Conservation (phyloP, 2,888 invertebrate genomes). For the Diarsia brunnea region DNA sequence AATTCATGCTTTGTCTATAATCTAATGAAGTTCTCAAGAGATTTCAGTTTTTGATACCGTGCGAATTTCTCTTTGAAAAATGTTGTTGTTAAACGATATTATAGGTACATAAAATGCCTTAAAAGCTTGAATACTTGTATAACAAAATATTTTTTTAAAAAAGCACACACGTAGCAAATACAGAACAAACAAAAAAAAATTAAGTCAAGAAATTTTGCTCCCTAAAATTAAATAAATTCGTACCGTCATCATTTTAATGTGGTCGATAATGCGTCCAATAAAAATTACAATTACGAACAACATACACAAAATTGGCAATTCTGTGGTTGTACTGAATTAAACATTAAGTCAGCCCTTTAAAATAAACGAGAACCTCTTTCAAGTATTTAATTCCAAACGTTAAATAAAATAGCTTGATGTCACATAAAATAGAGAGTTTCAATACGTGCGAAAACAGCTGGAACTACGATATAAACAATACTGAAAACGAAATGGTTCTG, state of each 20-base stretch:
- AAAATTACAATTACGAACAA: background rate
- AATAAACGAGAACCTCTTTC: conserved; percentile 1
- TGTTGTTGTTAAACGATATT: background rate
- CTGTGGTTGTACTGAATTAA: background rate
- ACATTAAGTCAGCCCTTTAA: conserved; percentile 12
- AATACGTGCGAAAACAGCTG: conserved; percentile 29
- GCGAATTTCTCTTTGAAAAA: background rate
- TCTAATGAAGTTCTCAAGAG: background rate
- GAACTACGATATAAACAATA: conserved; percentile 37
- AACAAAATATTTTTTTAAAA: too few species aligned
- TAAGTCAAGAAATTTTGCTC: background rate
- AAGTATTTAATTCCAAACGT: conserved; percentile 3
- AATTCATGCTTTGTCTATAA: background rate
- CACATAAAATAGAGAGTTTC: conserved; percentile 15
- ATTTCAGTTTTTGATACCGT: background rate
- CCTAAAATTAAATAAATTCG: background rate
- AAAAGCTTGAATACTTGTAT: background rate
- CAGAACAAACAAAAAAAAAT: background rate
- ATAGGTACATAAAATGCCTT: background rate
- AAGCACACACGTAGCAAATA: too few species aligned
- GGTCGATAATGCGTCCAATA: background rate
- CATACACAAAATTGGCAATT: background rate
- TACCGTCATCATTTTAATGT: background rate
- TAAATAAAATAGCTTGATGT: conserved; percentile 5
- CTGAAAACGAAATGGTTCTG: conserved; percentile 29